Percentiles rank a stretch among this genome's conserved stretches.
Conservation (phyloP, 2,113 vertebrate genomes). For the Lepidothrix coronata region DNA sequence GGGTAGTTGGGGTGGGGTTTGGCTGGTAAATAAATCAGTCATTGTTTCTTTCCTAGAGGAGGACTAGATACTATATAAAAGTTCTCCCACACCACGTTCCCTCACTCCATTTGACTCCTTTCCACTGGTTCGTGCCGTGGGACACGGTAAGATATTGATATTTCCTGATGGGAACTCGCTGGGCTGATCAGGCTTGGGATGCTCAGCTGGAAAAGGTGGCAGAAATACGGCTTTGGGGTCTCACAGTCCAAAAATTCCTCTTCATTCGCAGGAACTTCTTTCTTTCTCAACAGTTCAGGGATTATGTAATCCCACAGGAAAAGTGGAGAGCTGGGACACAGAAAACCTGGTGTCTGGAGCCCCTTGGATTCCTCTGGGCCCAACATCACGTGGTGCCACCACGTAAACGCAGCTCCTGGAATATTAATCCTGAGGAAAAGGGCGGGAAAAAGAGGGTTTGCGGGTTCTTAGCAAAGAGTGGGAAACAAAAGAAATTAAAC, state of each 20-base stretch:
- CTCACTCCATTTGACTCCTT: neutral
- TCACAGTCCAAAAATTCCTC: neutral
- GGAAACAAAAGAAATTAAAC: neutral
- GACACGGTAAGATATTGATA: slow-evolving; percentile 49
- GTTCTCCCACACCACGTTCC: neutral
- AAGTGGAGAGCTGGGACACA: neutral
- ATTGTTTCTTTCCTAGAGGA: slow-evolving; percentile 36
- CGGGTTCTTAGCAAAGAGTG: too few species aligned
- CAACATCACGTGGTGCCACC: neutral
- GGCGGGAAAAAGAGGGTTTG: neutral
- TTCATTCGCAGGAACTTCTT: neutral
- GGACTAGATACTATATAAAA: slow-evolving; percentile 40
- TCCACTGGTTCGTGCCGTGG: neutral
- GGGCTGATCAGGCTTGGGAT: neutral
- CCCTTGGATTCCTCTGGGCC: neutral
- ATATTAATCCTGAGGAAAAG: neutral
- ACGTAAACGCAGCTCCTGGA: neutral
- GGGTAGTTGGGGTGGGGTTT: slow-evolving; percentile 42
- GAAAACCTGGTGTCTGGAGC: neutral
- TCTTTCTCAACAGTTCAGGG: neutral
- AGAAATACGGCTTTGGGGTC: neutral
- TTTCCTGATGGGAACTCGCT: neutral
- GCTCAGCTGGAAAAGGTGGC: neutral
- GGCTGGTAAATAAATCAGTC: slow-evolving; percentile 61
- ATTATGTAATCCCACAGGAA: neutral